phyloP scores from a whole-genome alignment of 2,888 invertebrate species.

The Mimumesa dahlbomi region DNA sequence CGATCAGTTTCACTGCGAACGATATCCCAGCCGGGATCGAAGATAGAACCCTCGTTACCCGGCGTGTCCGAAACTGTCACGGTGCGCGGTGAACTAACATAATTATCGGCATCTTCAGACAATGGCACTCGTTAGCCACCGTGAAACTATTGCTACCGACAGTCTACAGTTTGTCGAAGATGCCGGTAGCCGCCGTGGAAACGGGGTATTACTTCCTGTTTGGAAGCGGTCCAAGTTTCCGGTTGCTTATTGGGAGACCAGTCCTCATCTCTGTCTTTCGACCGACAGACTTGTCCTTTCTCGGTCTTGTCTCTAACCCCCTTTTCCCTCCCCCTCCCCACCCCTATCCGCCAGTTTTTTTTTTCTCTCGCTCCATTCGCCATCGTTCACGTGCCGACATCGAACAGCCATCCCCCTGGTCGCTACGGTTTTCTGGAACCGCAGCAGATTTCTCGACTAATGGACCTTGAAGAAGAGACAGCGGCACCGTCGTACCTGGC shows the following conservation, averaged over 20 bases:
- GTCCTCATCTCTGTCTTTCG: slow-evolving; percentile 30
- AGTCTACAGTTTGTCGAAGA: slow-evolving; percentile 53
- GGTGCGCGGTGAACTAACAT: slow-evolving; percentile 61
- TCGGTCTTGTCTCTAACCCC: too few species aligned
- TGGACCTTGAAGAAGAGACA: slow-evolving; percentile 57
- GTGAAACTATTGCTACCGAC: slow-evolving; percentile 64
- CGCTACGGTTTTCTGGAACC: slow-evolving; percentile 58
- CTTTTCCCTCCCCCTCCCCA: slow-evolving; percentile 2
- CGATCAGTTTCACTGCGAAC: slow-evolving; percentile 5
- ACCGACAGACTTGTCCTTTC: slow-evolving; percentile 3
- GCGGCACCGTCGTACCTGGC: slow-evolving; percentile 39
- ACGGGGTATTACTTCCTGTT: slow-evolving; percentile 73
- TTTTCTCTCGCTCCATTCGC: slow-evolving; percentile 21
- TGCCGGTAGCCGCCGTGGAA: slow-evolving; percentile 45
- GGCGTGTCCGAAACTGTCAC: slow-evolving; percentile 50
- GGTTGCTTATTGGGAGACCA: slow-evolving; percentile 70
- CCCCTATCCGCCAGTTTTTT: slow-evolving; percentile 7
- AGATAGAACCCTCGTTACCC: slow-evolving; percentile 45
- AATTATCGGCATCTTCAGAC: slow-evolving; percentile 75
- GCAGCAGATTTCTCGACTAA: slow-evolving; percentile 63
- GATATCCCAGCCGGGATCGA: background rate
- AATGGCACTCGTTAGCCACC: slow-evolving; percentile 74
- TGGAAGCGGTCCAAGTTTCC: slow-evolving; percentile 74
- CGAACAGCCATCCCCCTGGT: slow-evolving; percentile 52
- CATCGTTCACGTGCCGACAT: slow-evolving; percentile 30